These are phyloP conservation scores for Sepiola atlantica DNA, from an alignment of 2,888 invertebrate genomes.

Conservation along the genomic window DNA sequence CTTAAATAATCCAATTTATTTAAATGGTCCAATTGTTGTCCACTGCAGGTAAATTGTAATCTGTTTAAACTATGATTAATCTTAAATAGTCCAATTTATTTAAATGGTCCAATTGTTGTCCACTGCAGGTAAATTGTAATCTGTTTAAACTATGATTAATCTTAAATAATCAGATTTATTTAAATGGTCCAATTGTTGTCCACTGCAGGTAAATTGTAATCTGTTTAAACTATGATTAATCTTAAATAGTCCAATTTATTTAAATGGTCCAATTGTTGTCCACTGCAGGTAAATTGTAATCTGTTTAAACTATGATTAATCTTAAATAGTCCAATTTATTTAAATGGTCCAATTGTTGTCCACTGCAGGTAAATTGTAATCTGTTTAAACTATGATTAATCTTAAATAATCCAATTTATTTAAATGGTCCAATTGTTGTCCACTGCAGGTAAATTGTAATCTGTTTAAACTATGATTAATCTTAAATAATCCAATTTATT, in stretches of 20 bases:
- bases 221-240: not conserved
- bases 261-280: conserved; percentile 89
- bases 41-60: conserved; percentile 85
- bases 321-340: too few relatives aligned
- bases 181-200: conserved; percentile 89
- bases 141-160: not conserved
- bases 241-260: too few relatives aligned
- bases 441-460: conserved; percentile 85
- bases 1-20: too few relatives aligned
- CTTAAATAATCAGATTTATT: too few relatives aligned
- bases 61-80: not conserved
- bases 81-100: too few relatives aligned
- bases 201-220: conserved; percentile 85
- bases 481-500: too few relatives aligned
- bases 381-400: not conserved
- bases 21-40: conserved; percentile 89
- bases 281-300: conserved; percentile 85
- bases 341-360: conserved; percentile 89
- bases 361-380: conserved; percentile 85
- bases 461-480: not conserved
- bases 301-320: not conserved
- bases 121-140: conserved; percentile 85
- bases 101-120: conserved; percentile 89
- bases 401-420: too few relatives aligned
- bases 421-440: conserved; percentile 89